Percentiles rank a stretch among this genome's conserved stretches.
These are phyloP conservation scores for Metalampra italica DNA, from an alignment of 2,888 invertebrate genomes.

Conservation along the genomic window DNA sequence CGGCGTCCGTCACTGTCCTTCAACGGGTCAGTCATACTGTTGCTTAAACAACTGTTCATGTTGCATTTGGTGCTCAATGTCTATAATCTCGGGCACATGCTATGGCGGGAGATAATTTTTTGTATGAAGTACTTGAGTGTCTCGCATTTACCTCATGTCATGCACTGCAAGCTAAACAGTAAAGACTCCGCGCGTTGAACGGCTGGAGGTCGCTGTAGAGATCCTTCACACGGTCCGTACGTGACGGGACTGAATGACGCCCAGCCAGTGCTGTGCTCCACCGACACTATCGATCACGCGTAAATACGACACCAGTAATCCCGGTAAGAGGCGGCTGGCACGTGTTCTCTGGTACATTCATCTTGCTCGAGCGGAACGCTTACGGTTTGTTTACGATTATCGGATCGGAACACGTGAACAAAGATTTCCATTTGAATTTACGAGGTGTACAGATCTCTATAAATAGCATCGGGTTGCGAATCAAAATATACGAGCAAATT, in stretches of 20 bases:
- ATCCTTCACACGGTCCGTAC: slow-evolving; percentile 51
- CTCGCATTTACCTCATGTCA: neutral
- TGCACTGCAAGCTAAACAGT: slow-evolving; percentile 3
- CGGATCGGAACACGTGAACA: neutral
- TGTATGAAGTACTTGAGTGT: no score
- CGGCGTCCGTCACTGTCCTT: no score
- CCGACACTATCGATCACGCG: slow-evolving; percentile 45
- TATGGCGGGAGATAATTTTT: no score
- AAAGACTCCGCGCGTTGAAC: slow-evolving; percentile 20
- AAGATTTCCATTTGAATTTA: no score
- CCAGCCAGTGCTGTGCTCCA: slow-evolving; percentile 33
- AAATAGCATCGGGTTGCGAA: no score
- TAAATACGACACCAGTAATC: slow-evolving; percentile 50
- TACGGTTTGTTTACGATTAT: slow-evolving; percentile 13
- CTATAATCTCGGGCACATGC: no score
- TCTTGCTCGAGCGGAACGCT: slow-evolving; percentile 19
- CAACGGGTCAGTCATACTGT: no score
- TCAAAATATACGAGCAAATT: neutral
- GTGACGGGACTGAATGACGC: slow-evolving; percentile 39
- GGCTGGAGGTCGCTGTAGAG: slow-evolving; percentile 39
- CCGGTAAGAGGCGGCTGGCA: slow-evolving; percentile 27
- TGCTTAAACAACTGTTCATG: no score
- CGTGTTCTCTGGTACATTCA: slow-evolving; percentile 22
- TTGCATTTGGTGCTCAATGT: no score
- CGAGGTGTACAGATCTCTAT: no score